Evolutionary conservation across 2,113 vertebrate species (phyloP), one percentile per base, ranked within the genome.

Genomic region (Pelmatolapia mariae): DNA sequence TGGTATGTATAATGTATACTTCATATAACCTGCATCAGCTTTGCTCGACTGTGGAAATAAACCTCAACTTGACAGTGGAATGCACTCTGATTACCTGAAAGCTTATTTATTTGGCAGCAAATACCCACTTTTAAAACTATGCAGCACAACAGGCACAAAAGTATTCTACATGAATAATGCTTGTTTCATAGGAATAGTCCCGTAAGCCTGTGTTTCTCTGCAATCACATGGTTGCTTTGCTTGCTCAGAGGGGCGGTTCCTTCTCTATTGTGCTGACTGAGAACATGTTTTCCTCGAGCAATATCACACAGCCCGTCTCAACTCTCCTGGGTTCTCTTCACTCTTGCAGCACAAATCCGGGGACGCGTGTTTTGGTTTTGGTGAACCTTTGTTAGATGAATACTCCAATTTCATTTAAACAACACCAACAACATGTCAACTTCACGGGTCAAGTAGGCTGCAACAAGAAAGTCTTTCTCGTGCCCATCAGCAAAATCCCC

Each of bases 221-320:
- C 79, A 90, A 87, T 94, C 93, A 92, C 92, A 92, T 92, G 92
- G 85, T 80, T 40, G 52, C 68, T 26, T 78, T 84, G 91, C 87
- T 90, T 40, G 89, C 86, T 91, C 89, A 10, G 33, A 91, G 92
- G 88, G 93, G 95, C 83, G 82, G 93, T 50, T 92, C 95, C 91
- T 81, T 45, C 89, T 86, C 88, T 54, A 89, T 87, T 93, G 91
- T 95, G 93, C 92, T 89, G 86, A 92, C 90, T 36, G 87, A 89
- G 92, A 93, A 90, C 92, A 92, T 92, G 94, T 95, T 93, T 95
- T 94, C 90, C 88, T 93, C 89, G 1, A 89, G 82, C 89, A 54
- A 63, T 68, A 59, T 71, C 47, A 71, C 7, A 38, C n/a, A 83
- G 89, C 84, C 19, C 7, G 24, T 83, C 85, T 91, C 82, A 57